Evolutionary conservation across 1,140 invertebrate species (phyloP), one percentile per base, ranked within the genome.

Genomic region (Penaeus vannamei): DNA sequence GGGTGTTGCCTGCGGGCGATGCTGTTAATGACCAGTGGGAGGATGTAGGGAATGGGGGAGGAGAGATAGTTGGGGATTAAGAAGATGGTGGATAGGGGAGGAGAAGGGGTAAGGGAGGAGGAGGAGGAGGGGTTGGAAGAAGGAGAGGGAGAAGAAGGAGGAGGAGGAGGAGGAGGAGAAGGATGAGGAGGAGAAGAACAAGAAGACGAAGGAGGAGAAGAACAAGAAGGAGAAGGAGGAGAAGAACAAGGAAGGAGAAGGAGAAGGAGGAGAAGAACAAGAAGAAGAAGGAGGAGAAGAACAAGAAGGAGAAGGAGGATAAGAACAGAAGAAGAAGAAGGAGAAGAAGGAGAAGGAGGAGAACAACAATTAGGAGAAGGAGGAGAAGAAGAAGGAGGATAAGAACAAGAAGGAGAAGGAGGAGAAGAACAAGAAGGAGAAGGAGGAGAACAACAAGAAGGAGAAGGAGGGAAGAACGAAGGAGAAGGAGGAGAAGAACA

Each of bases 401-500:
- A 66, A 5, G 64, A n/a, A n/a, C n/a, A n/a, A n/a, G 26, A 3
- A 0, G 32, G 20, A 20, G 23, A 14, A 23, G 66, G 17, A 17
- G 22, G 8, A 0, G 62, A 64, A 64, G 62, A n/a, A n/a, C 17
- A 19, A 1, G 66, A 20, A 22, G 22, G 66, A 17, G 23, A 20
- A 20, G 19, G 66, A 22, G 8, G 66, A 72, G 32, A 64, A 64
- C 17, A n/a, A n/a, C n/a, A 90, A 72, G 26, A 3, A 0, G 32
- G 20, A 20, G 23, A 14, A 23, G 66, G 17, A 79, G 32, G 22
- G 8, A 0, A 19, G 17, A 86, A 90, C 29, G 66, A 20, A 22
- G 22, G 66, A 17, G 23, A 20, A 20, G 19, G 66, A 22, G 8
- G 66, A 72, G 32, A 90, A 29, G 86, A 80, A 79, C 69, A 89